phyloP scores from a whole-genome alignment of 1,140 invertebrate species.

The Patella vulgata region DNA sequence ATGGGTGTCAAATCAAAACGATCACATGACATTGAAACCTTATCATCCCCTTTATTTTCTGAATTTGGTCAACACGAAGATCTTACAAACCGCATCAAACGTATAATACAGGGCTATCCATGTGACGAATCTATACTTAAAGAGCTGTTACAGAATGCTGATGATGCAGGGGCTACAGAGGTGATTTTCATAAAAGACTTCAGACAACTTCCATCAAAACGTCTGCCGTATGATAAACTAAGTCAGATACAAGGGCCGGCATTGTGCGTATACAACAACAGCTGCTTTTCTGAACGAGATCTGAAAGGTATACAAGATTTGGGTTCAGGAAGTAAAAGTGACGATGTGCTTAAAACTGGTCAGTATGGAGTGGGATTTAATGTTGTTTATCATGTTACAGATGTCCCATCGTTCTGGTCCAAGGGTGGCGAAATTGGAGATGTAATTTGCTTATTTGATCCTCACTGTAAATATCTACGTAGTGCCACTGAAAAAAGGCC shows the following conservation, averaged over 20 bases:
- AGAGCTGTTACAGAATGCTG: conserved; percentile 68
- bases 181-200: conserved; percentile 57
- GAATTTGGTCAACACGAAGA: too few relatives aligned
- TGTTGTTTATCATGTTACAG: conserved; percentile 61
- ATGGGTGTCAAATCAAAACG: conserved; percentile 44
- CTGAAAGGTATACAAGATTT: conserved; percentile 56
- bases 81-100: conserved; percentile 50
- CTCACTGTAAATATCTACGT: conserved; percentile 51
- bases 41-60: too few relatives aligned
- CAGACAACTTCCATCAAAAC: conserved; percentile 31
- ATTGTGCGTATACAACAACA: conserved; percentile 59
- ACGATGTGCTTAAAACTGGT: conserved; percentile 45
- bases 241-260: too few relatives aligned
- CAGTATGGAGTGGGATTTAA: conserved; percentile 66
- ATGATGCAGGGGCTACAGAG: too few relatives aligned
- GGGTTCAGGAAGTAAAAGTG: conserved; percentile 49
- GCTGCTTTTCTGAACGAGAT: conserved; percentile 52
- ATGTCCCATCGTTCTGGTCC: too few relatives aligned
- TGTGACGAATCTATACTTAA: conserved; percentile 50
- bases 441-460: conserved; percentile 58
- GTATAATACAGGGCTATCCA: conserved; percentile 54
- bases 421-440: too few relatives aligned
- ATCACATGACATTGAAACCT: too few relatives aligned
- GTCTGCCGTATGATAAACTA: conserved; percentile 39
- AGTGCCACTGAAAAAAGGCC: conserved; percentile 37